phyloP scores from a whole-genome alignment of 1,140 invertebrate genomes.

The Drosophila sulfurigaster region DNA sequence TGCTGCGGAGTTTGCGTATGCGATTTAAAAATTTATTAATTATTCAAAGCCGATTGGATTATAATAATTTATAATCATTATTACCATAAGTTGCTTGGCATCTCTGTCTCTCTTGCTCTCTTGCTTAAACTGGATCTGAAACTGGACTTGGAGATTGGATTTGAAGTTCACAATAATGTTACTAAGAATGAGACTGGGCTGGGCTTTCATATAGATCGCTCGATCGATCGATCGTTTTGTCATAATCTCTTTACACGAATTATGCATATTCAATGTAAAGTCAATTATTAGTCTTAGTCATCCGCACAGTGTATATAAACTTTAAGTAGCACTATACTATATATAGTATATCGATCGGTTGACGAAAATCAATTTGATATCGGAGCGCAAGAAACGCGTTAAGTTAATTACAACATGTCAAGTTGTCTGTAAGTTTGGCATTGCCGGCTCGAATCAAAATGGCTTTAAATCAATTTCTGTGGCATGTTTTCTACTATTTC shows the following conservation, averaged over 20 bases:
- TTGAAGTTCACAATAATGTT: not conserved
- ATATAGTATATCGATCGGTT: not conserved
- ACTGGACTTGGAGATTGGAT: conserved; percentile 13
- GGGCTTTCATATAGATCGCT: conserved; percentile 18
- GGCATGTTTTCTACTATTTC: conserved; percentile 51
- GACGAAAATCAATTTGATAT: conserved; percentile 29
- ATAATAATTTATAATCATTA: conserved; percentile 85
- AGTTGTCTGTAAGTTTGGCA: conserved; percentile 58
- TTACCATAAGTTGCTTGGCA: conserved; percentile 65
- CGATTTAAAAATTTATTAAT: conserved; percentile 83
- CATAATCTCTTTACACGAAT: conserved; percentile 43
- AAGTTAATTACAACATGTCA: conserved; percentile 80
- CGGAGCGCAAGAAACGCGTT: conserved; percentile 58
- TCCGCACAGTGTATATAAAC: not conserved
- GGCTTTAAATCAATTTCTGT: conserved; percentile 75
- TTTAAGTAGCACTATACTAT: not conserved
- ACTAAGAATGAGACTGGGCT: conserved; percentile 20
- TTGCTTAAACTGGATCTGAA: conserved; percentile 34
- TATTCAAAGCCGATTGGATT: conserved; percentile 85
- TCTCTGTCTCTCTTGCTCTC: not conserved
- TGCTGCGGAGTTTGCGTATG: conserved; percentile 55
- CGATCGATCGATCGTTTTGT: conserved; percentile 3
- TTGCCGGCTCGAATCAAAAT: conserved; percentile 58
- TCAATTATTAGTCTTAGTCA: not conserved
- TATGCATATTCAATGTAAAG: not conserved